Evolutionary conservation across 2,888 invertebrate genomes (phyloP).

Genomic region (Aquatica leii): DNA sequence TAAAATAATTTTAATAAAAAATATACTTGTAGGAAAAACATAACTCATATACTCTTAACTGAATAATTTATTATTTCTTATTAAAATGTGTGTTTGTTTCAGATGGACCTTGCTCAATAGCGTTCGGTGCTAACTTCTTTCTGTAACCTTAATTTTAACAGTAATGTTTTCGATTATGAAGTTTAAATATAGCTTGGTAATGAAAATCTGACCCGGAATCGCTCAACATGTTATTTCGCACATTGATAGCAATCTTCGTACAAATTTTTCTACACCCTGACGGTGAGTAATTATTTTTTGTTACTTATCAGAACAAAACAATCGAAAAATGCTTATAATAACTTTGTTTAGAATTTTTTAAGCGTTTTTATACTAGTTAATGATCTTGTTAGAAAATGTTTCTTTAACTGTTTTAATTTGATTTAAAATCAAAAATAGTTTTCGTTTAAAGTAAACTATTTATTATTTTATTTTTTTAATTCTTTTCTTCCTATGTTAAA

Average conservation of each 20-base stretch:
- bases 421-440: too few species aligned
- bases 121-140: not conserved
- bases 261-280: slow-evolving; percentile 50
- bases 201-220: slow-evolving; percentile 40
- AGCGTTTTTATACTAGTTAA: too few species aligned
- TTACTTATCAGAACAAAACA: slow-evolving; percentile 10
- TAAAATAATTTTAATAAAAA: too few species aligned
- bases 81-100: not conserved
- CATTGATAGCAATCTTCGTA: slow-evolving; percentile 48
- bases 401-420: slow-evolving; percentile 26
- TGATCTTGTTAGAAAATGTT: slow-evolving; percentile 19
- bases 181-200: not conserved
- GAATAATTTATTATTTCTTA: too few species aligned
- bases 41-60: too few species aligned
- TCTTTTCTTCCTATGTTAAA: slow-evolving; percentile 30
- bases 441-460: slow-evolving; percentile 24
- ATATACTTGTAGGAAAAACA: too few species aligned
- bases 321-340: too few species aligned
- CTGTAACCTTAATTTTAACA: not conserved
- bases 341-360: too few species aligned
- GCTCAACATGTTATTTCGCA: slow-evolving; percentile 50
- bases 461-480: slow-evolving; percentile 22
- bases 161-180: not conserved
- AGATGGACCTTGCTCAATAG: slow-evolving; percentile 6
- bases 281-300: slow-evolving; percentile 45